Conservation (phyloP, 2,113 vertebrate genomes). For the Malurus cyaneus region DNA sequence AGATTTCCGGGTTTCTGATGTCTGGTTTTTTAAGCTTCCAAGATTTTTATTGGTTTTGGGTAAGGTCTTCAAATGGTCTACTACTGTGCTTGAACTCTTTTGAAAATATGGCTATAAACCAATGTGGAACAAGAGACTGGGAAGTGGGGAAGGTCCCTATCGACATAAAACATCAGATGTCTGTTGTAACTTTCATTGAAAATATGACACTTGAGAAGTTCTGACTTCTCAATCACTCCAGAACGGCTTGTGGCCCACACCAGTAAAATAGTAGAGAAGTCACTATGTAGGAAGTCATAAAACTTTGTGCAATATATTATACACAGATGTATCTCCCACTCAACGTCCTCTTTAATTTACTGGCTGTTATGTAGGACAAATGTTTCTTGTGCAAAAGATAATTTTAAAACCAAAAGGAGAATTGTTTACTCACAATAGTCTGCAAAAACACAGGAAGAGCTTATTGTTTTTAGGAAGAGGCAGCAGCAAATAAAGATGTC, state of each 20-base stretch:
- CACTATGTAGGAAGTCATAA: neutral
- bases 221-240: neutral
- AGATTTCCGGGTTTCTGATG: neutral
- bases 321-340: neutral
- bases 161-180: neutral
- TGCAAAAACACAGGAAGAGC: slow-evolving; percentile 2
- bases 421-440: slow-evolving; percentile 3
- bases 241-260: neutral
- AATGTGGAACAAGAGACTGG: neutral
- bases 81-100: neutral
- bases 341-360: neutral
- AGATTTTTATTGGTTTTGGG: neutral
- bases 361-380: slow-evolving; percentile 20
- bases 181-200: neutral
- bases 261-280: neutral
- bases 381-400: neutral
- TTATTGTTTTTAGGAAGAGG: slow-evolving; percentile 23
- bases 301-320: neutral
- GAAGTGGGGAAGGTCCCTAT: neutral
- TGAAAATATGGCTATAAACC: neutral
- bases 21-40: neutral
- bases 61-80: neutral
- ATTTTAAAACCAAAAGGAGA: slow-evolving; percentile 26
- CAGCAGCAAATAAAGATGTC: neutral
- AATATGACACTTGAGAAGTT: neutral